Evolutionary conservation across 2,888 invertebrate species (phyloP), one percentile per base, ranked within the genome.

Genomic region (Caenorhabditis macrosperma): DNA sequence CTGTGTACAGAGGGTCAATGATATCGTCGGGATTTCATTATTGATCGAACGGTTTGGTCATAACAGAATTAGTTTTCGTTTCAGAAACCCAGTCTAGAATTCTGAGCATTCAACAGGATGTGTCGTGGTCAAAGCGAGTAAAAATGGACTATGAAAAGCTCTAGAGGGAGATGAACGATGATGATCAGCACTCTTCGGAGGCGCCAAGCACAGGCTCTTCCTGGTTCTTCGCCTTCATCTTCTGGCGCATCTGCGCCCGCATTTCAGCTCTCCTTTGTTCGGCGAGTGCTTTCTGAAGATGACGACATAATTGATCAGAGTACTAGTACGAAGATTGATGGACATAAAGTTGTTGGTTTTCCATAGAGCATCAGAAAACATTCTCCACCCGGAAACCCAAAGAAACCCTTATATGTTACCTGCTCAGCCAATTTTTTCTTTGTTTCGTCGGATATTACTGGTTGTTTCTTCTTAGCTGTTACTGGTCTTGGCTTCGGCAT

Each of bases 351-450:
- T n/a, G n/a, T n/a, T n/a, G n/a, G n/a, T n/a, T n/a, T n/a, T n/a
- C n/a, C n/a, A n/a, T n/a, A n/a, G n/a, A n/a, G n/a, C n/a, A n/a
- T n/a, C n/a, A n/a, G n/a, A n/a, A n/a, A n/a, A n/a, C n/a, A n/a
- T n/a, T n/a, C n/a, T n/a, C n/a, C n/a, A n/a, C n/a, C n/a, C n/a
- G n/a, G n/a, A n/a, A n/a, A n/a, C n/a, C n/a, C n/a, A n/a, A n/a
- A n/a, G n/a, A n/a, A n/a, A n/a, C n/a, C n/a, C n/a, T n/a, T n/a
- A 44, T 30, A n/a, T 17, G 17, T 46, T 33, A 77, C 77, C 78
- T 78, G 78, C 66, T 72, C 71, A n/a, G 71, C 78, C 6, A 78
- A 22, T 38, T 78, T 78, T 35, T 78, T 68, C 35, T 74, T 78
- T 15, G 78, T 68, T n/a, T 78, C 78, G 28, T 61, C 78, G 1